Conservation (phyloP, 53 echinoderm and acorn worm genomes). For the Mesocentrotus franciscanus region DNA sequence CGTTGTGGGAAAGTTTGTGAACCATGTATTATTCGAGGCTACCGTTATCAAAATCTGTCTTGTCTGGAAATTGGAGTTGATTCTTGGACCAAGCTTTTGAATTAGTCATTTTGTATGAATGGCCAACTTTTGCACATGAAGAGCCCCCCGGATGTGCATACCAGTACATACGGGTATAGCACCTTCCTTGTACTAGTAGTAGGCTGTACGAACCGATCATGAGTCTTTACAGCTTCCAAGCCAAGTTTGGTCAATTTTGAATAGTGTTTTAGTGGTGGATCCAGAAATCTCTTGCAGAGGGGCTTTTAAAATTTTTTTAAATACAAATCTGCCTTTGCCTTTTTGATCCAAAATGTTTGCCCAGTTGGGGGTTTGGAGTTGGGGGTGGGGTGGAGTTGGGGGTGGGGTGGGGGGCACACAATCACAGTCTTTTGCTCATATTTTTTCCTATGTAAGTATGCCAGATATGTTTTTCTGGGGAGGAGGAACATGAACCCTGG, state of each 20-base stretch:
- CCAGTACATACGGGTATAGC: too few species aligned
- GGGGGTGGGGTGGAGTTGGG: too few species aligned
- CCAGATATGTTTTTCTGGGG: neutral
- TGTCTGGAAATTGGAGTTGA: neutral
- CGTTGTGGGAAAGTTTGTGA: conserved; percentile 9
- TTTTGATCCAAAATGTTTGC: too few species aligned
- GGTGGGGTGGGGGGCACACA: neutral
- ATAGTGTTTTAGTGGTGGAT: neutral
- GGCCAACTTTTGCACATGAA: neutral
- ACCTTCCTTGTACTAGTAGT: too few species aligned
- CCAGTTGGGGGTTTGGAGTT: too few species aligned
- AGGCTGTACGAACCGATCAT: neutral
- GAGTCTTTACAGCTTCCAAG: neutral
- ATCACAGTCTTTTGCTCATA: neutral
- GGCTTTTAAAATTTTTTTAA: neutral
- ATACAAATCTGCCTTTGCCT: neutral
- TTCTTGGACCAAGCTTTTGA: neutral
- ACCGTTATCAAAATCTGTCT: neutral
- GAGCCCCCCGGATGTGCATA: neutral
- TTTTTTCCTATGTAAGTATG: neutral
- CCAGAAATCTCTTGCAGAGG: neutral
- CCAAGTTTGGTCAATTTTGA: neutral
- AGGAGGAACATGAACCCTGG: neutral
- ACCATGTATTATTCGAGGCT: neutral
- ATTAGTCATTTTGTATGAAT: neutral